Evolutionary conservation across 2,113 vertebrate species (phyloP).

Genomic region (Cyprinodon brontotheroides): DNA sequence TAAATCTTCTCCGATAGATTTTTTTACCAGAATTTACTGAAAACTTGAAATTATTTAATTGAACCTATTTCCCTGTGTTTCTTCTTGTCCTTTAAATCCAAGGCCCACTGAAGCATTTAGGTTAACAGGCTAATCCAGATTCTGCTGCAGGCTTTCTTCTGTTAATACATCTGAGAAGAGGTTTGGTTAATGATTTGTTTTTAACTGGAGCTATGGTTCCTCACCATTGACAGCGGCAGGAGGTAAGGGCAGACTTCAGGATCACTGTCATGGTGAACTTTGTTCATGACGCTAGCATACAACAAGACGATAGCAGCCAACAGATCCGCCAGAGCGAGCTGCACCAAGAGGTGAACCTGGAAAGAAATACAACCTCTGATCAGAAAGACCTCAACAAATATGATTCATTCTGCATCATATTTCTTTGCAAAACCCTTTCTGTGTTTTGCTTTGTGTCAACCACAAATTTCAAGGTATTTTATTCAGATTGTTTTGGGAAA

Average conservation of each 20-base stretch:
- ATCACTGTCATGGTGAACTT: neutral
- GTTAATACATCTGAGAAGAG: neutral
- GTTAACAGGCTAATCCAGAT: neutral
- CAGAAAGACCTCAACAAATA: neutral
- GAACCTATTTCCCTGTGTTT: neutral
- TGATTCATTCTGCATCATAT: neutral
- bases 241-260: conserved; percentile 62
- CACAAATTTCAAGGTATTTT: neutral
- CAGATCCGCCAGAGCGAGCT: conserved; percentile 82
- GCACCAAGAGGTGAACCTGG: conserved; percentile 76
- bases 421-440: neutral
- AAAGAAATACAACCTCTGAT: conserved; percentile 8
- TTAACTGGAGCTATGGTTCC: conserved; percentile 11
- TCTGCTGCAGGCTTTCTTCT: neutral
- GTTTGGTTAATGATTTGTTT: neutral
- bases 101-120: no score
- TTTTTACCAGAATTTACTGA: neutral
- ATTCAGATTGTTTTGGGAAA: neutral
- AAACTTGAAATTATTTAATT: neutral
- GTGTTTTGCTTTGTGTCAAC: neutral
- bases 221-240: conserved; percentile 80
- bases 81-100: neutral
- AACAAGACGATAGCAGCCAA: conserved; percentile 74
- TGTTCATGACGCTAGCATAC: conserved; percentile 61
- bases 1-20: neutral